Conservation (phyloP, 2,888 invertebrate species). For the Myopa tessellatipennis region DNA sequence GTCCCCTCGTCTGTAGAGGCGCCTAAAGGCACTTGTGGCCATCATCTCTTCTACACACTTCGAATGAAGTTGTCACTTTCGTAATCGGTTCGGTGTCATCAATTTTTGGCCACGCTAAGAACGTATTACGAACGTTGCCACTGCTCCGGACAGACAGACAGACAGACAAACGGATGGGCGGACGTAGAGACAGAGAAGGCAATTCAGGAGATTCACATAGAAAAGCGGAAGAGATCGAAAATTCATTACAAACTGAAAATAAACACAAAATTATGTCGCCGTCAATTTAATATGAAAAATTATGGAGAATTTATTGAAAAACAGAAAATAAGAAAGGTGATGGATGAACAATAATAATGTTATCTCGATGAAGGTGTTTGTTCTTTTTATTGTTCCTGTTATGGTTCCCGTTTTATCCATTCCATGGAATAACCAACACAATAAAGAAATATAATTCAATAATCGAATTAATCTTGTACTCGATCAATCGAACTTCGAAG, state of each 20-base stretch:
- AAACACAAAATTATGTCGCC: not conserved
- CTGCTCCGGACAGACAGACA: not conserved
- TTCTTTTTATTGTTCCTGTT: too few relatives aligned
- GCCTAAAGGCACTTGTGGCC: conserved; percentile 36
- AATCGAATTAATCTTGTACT: too few relatives aligned
- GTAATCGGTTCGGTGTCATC: conserved; percentile 40
- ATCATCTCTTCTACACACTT: conserved; percentile 6
- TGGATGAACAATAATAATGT: too few relatives aligned
- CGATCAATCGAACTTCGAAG: too few relatives aligned
- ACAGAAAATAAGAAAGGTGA: too few relatives aligned
- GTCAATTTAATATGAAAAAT: too few relatives aligned
- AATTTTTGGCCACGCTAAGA: conserved; percentile 32
- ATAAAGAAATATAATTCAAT: too few relatives aligned
- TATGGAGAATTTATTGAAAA: too few relatives aligned
- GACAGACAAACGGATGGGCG: not conserved
- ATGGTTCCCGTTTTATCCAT: too few relatives aligned
- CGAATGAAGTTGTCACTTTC: conserved; percentile 34
- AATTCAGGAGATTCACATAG: not conserved
- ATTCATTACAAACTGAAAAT: conserved; percentile 40
- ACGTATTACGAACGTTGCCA: not conserved
- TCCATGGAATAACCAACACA: too few relatives aligned
- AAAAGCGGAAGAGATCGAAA: conserved; percentile 20
- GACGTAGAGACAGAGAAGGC: not conserved
- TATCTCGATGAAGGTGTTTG: too few relatives aligned
- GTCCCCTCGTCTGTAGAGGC: not conserved